These are phyloP conservation scores for Piscicola geometra DNA, from an alignment of 2,888 invertebrate species.

Conservation along the genomic window DNA sequence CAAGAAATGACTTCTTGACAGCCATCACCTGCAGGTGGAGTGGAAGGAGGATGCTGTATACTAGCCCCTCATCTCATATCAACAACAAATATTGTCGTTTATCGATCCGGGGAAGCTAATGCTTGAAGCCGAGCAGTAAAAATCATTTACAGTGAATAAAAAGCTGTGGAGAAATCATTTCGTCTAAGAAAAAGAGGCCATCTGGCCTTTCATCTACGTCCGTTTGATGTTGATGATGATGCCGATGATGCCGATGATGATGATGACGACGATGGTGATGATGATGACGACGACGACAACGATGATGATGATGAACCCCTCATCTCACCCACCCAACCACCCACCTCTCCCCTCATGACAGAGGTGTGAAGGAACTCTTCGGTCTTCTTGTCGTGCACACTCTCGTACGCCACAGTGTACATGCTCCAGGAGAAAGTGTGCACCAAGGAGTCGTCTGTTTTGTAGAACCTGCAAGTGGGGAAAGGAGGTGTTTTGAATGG, in stretches of 20 bases:
- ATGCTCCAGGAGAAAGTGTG: conserved; percentile 40
- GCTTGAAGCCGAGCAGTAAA: too few relatives aligned
- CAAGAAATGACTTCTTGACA: conserved; percentile 40
- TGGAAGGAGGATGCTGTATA: too few relatives aligned
- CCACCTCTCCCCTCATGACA: conserved; percentile 43
- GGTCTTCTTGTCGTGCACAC: not conserved
- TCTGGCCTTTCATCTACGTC: too few relatives aligned
- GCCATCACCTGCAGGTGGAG: conserved; percentile 41
- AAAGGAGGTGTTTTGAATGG: not conserved
- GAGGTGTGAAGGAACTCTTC: conserved; percentile 34
- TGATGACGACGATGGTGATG: conserved; percentile 10
- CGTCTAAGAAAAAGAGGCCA: too few relatives aligned
- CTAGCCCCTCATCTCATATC: too few relatives aligned
- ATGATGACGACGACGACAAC: conserved; percentile 11
- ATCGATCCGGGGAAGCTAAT: too few relatives aligned
- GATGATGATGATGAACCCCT: conserved; percentile 27
- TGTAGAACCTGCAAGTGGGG: conserved; percentile 39
- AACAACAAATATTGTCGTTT: too few relatives aligned
- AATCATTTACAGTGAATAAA: too few relatives aligned
- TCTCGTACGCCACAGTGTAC: conserved; percentile 40
- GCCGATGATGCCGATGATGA: too few relatives aligned
- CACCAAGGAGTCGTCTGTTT: conserved; percentile 38
- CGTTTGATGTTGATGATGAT: too few relatives aligned
- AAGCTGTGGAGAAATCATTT: too few relatives aligned
- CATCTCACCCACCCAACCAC: too few relatives aligned